These are phyloP conservation scores for Aleiodes leptofemur DNA, from an alignment of 2,888 invertebrate species.

Conservation along the genomic window DNA sequence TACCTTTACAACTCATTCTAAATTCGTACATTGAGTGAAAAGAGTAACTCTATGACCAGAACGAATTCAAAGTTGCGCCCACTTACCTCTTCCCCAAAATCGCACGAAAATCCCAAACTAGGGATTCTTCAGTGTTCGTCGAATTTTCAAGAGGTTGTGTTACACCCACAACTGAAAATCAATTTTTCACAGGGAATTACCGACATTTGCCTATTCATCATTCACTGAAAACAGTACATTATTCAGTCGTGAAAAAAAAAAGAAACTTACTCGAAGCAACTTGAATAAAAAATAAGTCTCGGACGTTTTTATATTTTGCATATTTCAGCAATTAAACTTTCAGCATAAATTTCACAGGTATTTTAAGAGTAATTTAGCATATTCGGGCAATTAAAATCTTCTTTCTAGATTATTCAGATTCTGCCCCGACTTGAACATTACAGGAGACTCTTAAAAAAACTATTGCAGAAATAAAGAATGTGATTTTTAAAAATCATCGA, in stretches of 20 bases:
- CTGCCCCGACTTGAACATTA: slow-evolving; percentile 19
- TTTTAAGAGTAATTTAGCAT: slow-evolving; percentile 13
- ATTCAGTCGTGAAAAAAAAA: no score
- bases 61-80: slow-evolving; percentile 57
- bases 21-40: slow-evolving; percentile 5
- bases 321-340: slow-evolving; percentile 13
- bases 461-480: no score
- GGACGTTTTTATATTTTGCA: neutral
- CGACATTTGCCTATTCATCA: neutral
- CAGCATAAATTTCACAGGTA: neutral
- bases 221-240: no score
- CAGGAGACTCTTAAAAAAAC: no score
- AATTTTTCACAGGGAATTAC: slow-evolving; percentile 29
- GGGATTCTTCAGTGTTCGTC: slow-evolving; percentile 45
- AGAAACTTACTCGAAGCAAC: no score
- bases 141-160: slow-evolving; percentile 40
- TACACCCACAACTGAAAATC: slow-evolving; percentile 18
- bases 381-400: slow-evolving; percentile 33
- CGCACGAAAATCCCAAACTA: slow-evolving; percentile 40
- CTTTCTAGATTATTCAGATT: slow-evolving; percentile 58
- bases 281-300: slow-evolving; percentile 1
- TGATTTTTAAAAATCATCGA: no score
- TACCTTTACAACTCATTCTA: slow-evolving; percentile 55
- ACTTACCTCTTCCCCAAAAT: slow-evolving; percentile 36
- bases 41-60: slow-evolving; percentile 56